These are phyloP conservation scores for Sarcophaga peregrina DNA, from an alignment of 1,140 invertebrate genomes.

Conservation along the genomic window DNA sequence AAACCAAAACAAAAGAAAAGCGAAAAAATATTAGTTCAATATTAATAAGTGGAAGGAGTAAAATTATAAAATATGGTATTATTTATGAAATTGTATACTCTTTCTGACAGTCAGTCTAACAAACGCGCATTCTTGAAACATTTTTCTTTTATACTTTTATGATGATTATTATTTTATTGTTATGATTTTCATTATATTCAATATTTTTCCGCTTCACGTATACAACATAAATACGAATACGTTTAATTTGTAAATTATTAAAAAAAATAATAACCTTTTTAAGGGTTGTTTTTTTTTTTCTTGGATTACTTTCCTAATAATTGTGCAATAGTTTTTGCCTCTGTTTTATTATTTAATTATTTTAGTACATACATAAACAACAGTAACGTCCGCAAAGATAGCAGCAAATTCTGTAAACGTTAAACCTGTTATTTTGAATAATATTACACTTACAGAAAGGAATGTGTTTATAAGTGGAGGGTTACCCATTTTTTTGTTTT, in stretches of 20 bases:
- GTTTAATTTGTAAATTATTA: constrained; percentile 8
- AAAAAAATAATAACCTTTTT: neutral
- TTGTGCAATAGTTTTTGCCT: neutral
- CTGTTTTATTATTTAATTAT: neutral
- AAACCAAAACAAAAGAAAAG: too few species aligned
- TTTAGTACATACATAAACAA: too few species aligned
- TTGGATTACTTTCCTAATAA: neutral
- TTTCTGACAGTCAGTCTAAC: neutral
- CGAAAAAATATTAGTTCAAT: neutral
- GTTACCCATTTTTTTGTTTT: too few species aligned
- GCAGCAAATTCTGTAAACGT: too few species aligned
- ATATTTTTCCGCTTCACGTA: neutral
- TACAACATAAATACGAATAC: neutral
- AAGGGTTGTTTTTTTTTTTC: neutral
- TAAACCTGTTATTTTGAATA: too few species aligned
- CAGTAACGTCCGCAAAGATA: too few species aligned
- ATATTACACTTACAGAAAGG: too few species aligned
- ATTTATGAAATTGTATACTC: constrained; percentile 20
- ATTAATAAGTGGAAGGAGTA: neutral
- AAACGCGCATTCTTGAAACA: neutral
- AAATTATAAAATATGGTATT: constrained; percentile 16
- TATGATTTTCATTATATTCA: constrained; percentile 18
- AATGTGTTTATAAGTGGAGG: too few species aligned
- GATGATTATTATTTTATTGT: constrained; percentile 8
- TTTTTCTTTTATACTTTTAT: neutral